Evolutionary conservation across 2,888 invertebrate species (phyloP), one percentile per base, ranked within the genome.

Genomic region (Gibbula magus): DNA sequence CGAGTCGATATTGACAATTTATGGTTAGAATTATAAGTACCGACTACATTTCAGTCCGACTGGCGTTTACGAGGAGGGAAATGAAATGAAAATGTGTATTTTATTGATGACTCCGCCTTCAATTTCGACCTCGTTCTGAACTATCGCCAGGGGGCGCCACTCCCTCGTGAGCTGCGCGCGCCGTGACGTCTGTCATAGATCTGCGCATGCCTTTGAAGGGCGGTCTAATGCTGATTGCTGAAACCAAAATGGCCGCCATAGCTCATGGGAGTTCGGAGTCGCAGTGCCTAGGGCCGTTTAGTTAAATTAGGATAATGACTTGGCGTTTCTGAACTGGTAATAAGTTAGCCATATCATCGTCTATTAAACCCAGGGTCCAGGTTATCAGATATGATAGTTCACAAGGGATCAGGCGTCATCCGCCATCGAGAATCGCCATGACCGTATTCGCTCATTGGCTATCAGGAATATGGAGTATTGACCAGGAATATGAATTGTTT

Each of bases 121-220:
- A 61, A 25, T 22, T 29, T 18, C 61, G 29, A 29, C 61, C 61
- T 61, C 61, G 61, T 61, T 61, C 61, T 61, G 61, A 29, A 29
- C 29, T 29, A 61, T 5, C 61, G 29, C 61, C 29, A 61, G 61
- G 61, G 61, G 61, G 61, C 61, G 61, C 61, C 61, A 29, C 29
- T 61, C 61, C 61, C 61, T 61, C 61, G 29, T 61, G 61, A 61
- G 61, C 29, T 61, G 29, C 61, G 61, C 61, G 61, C 61, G 61
- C 61, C 61, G 25, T 61, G 61, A 61, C 61, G 61, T 61, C 61
- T 61, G 61, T 61, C 61, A 61, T 29, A 29, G 61, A 25, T 25
- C 61, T 29, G 61, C 29, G 61, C 61, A 29, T 25, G 29, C 61
- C 29, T 61, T 61, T 8, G 61, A 61, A 61, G 29, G 61, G 25